Conservation (phyloP, 2,797 vertebrate genomes). For the Bufotes viridis region DNA sequence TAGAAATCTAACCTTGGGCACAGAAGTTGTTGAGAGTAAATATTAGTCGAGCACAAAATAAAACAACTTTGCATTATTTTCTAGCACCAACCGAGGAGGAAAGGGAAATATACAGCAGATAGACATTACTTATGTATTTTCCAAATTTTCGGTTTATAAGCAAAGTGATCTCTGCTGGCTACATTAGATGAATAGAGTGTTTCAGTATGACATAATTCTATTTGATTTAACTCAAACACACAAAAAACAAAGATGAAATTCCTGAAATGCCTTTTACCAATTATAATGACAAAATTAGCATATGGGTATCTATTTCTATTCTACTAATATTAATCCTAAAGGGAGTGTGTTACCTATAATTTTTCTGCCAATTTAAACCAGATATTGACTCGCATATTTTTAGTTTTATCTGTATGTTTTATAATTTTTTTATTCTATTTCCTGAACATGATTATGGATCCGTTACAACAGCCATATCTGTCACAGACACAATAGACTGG, state of each 20-base stretch:
- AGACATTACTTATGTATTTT: not conserved
- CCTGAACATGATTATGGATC: no score
- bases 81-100: not conserved
- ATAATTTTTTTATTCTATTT: no score
- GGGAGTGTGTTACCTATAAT: no score
- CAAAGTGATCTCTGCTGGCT: not conserved
- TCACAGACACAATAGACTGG: no score
- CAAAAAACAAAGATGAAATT: not conserved
- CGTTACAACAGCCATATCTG: no score
- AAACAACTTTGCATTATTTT: constrained; percentile 3
- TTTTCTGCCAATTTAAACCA: no score
- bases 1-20: not conserved
- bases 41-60: not conserved
- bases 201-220: not conserved
- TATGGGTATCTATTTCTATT: not conserved
- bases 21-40: not conserved
- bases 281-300: no score
- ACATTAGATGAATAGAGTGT: not conserved
- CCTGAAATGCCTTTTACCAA: no score
- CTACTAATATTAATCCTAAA: no score
- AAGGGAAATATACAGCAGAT: not conserved
- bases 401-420: no score
- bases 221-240: not conserved
- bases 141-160: not conserved
- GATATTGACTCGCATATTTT: no score